These are phyloP conservation scores for Leptopilina clavipes DNA, from an alignment of 1,140 invertebrate species.

Conservation along the genomic window DNA sequence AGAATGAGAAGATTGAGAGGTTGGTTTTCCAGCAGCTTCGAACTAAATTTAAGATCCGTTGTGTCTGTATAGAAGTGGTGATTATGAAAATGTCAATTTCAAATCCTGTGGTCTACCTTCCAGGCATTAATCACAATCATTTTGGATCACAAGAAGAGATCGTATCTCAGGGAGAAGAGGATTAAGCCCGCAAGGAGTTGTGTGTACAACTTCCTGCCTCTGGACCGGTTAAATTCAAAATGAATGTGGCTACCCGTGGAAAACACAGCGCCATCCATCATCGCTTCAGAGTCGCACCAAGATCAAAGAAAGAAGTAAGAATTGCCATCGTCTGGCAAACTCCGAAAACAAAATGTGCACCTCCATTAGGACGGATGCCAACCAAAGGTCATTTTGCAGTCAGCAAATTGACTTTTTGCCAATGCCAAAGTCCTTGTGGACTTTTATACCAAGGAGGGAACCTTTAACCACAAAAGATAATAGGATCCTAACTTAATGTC, in stretches of 20 bases:
- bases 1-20: conserved; percentile 23
- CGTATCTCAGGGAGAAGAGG: background rate
- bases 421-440: background rate
- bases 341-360: conserved; percentile 30
- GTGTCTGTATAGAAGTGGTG: background rate
- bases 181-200: background rate
- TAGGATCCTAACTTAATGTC: conserved; percentile 9
- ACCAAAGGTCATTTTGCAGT: conserved; percentile 5
- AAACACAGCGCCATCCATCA: conserved; percentile 28
- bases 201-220: conserved; percentile 20
- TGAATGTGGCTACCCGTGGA: conserved; percentile 27
- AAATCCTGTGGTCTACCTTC: conserved; percentile 26
- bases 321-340: conserved; percentile 30
- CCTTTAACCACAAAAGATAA: conserved; percentile 15
- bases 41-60: conserved; percentile 10
- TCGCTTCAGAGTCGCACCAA: conserved; percentile 10
- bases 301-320: conserved; percentile 25
- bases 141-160: conserved; percentile 17
- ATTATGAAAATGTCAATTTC: conserved; percentile 34
- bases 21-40: conserved; percentile 2
- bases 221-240: conserved; percentile 21
- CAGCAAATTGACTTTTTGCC: conserved; percentile 22
- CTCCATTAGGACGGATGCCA: conserved; percentile 31
- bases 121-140: conserved; percentile 24
- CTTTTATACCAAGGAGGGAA: background rate